Percentiles rank a stretch among this genome's conserved stretches.
Evolutionary conservation across 2,797 vertebrate species (phyloP).

Genomic region (Eulemur coronatus): DNA sequence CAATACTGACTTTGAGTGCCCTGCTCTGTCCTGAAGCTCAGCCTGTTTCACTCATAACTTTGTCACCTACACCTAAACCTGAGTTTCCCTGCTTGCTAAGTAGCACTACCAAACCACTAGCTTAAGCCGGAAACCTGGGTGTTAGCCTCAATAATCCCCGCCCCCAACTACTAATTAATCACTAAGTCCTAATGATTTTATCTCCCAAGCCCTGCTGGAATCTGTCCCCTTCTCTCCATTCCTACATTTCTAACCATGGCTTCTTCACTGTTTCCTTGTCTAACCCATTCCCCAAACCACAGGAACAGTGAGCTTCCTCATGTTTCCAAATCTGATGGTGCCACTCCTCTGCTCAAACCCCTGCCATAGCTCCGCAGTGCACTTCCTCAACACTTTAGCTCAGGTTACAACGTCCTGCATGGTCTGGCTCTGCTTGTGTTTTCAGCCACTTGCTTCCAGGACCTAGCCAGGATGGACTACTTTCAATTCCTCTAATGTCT

Average conservation of each 20-base stretch:
- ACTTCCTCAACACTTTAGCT: not conserved
- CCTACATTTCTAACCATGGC: not conserved
- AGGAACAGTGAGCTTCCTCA: not conserved
- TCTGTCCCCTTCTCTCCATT: not conserved
- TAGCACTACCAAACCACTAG: not conserved
- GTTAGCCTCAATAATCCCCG: not conserved
- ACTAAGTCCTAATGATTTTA: not conserved
- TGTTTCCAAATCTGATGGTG: not conserved
- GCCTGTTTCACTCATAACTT: not conserved
- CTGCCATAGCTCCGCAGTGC: not conserved
- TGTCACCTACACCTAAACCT: not conserved
- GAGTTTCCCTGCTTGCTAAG: not conserved
- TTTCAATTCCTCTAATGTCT: conserved; percentile 65
- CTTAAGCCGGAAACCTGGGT: not conserved
- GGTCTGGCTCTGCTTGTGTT: not conserved
- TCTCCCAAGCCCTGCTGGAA: not conserved
- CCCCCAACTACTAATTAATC: not conserved
- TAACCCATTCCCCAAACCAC: not conserved
- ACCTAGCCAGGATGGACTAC: conserved; percentile 19
- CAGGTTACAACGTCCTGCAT: not conserved
- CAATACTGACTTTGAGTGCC: not conserved
- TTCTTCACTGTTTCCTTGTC: not conserved
- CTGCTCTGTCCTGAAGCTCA: not conserved
- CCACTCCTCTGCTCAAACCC: not conserved
- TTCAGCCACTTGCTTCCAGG: conserved; percentile 43